Base-by-base conservation (phyloP, 1,140 invertebrate species). In the Portunus trituberculatus region DNA sequence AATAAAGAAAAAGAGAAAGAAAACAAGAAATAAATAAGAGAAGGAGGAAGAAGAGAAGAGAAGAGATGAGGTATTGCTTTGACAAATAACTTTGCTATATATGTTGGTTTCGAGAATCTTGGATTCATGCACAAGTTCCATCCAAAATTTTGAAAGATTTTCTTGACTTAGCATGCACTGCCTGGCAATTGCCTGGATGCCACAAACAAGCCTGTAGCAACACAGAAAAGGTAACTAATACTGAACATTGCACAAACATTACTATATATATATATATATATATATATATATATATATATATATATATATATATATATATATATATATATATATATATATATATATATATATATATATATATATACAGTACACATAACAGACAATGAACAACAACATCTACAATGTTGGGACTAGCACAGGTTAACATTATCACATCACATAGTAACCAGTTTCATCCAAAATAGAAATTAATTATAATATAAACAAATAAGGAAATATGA, bases 241-340 rank as follows among this genome's bases (percentile, higher is more conserved):
- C n/a, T n/a, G 25, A 0, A 76, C 67, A 76, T 1, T 25, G 88
- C 45, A 90, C 45, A 90, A 90, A 52, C 45, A 90, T 39, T 90
- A 45, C 59, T 52, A 16, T 12, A 39, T 82, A 92, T 82, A 32
- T 29, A 82, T 59, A 91, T 52, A 16, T 90, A 88, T 88, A 88
- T 88, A 88, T 88, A 88, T 88, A 88, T 88, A 88, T 88, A 88
- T 88, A 88, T 88, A 88, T 32, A 88, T 8, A 88, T 32, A 88
- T 32, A 32, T 29, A 92, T 29, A 92, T 28, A 92, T 8, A 92
- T 29, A 92, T 31, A 92, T 29, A 92, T 29, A 59, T 76, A 67
- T 76, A 52, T 76, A 76, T 91, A 91, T 91, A 91, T 91, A 91
- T 91, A 91, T 91, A 91, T 48, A n/a, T 48, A 93, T 48, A 86